A percentile compares a stretch with the other conserved stretches of the same genome.
phyloP scores from a whole-genome alignment of 2,888 invertebrate species.

The Hypomecis atomaria region DNA sequence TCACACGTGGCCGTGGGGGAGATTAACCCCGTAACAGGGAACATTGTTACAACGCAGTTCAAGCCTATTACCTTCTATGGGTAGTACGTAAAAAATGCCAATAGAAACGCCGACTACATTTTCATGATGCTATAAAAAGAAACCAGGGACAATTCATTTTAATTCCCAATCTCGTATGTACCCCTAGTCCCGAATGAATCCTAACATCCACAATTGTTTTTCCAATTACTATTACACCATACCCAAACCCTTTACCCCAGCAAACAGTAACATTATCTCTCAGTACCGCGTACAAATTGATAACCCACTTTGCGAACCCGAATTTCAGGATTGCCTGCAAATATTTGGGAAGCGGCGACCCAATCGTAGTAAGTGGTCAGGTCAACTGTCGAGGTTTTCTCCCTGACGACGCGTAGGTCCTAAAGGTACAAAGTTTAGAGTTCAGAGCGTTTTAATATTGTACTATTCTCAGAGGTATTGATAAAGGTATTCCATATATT shows the following conservation, averaged over 20 bases:
- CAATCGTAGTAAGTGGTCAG: slow-evolving; percentile 60
- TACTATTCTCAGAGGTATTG: too few species aligned
- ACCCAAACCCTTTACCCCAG: slow-evolving; percentile 1
- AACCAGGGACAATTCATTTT: not conserved
- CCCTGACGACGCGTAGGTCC: not conserved
- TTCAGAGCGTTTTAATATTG: too few species aligned
- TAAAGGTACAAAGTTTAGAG: not conserved
- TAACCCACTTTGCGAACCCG: slow-evolving; percentile 51
- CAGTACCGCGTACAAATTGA: slow-evolving; percentile 40
- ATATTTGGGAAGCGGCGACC: slow-evolving; percentile 45
- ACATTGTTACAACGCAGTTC: too few species aligned
- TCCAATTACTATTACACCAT: not conserved
- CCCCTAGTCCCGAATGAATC: not conserved
- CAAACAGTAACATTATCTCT: slow-evolving; percentile 25
- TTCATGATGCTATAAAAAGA: too few species aligned
- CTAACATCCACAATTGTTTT: not conserved
- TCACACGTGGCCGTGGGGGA: too few species aligned
- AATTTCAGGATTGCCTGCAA: slow-evolving; percentile 47
- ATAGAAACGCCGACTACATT: too few species aligned
- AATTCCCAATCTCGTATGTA: not conserved
- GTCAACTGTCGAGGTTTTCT: slow-evolving; percentile 40
- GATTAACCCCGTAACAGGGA: too few species aligned
- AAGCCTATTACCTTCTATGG: too few species aligned
- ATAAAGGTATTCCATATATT: too few species aligned
- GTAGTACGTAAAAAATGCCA: too few species aligned